These are phyloP conservation scores for Spea bombifrons DNA, from an alignment of 2,113 vertebrate genomes.

Conservation along the genomic window DNA sequence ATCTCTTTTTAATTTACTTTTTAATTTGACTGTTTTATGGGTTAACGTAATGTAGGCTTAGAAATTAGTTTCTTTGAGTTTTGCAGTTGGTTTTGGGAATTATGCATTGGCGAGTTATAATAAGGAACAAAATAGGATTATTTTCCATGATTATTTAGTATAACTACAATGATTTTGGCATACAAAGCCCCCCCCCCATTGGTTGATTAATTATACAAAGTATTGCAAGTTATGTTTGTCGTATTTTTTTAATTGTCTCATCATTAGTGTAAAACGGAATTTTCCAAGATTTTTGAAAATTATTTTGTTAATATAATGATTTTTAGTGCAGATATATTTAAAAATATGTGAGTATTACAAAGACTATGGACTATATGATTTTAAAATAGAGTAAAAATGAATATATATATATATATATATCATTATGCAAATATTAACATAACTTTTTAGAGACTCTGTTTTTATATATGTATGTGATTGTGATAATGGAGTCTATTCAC, in stretches of 20 bases:
- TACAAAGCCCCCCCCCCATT: background rate
- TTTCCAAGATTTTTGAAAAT: background rate
- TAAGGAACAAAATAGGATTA: constrained; percentile 19
- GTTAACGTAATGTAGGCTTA: constrained; percentile 36
- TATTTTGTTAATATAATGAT: background rate
- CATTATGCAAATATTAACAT: too few species aligned
- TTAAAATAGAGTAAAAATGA: too few species aligned
- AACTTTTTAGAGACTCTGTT: too few species aligned
- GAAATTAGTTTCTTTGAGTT: constrained; percentile 38
- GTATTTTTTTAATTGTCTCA: constrained; percentile 2
- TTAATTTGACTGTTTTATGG: constrained; percentile 46
- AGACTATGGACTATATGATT: too few species aligned
- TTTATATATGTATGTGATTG: too few species aligned
- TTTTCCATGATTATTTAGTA: constrained; percentile 8
- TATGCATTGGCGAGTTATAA: constrained; percentile 26
- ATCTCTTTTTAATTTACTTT: constrained; percentile 44
- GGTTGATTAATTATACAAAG: constrained; percentile 3
- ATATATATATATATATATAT: too few species aligned
- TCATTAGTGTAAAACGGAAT: constrained; percentile 10
- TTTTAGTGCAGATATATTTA: too few species aligned
- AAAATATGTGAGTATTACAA: too few species aligned
- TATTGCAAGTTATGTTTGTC: constrained; percentile 2
- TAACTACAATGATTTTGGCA: background rate
- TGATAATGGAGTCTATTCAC: too few species aligned
- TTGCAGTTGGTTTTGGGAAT: constrained; percentile 25